Conservation (phyloP, 2,797 vertebrate genomes). For the Hirundo rustica region DNA sequence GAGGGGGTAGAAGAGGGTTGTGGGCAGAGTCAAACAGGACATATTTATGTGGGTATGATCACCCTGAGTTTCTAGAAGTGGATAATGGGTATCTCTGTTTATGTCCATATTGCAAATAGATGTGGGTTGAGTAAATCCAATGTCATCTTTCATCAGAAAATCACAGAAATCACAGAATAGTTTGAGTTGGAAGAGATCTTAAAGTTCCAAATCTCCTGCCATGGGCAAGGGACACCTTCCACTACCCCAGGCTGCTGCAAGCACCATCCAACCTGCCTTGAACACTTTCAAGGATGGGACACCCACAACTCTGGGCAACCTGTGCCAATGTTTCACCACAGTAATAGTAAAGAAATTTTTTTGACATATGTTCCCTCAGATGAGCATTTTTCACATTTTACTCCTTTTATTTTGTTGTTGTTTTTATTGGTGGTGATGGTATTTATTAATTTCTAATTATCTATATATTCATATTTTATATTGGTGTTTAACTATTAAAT, state of each 20-base stretch:
- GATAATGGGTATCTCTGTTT: accelerated
- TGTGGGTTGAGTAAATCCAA: neutral
- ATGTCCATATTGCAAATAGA: neutral
- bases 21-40: neutral
- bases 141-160: neutral
- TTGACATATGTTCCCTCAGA: neutral
- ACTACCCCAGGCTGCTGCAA: accelerated
- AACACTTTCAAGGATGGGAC: neutral
- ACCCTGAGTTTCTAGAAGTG: neutral
- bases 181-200: neutral
- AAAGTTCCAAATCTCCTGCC: neutral
- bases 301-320: neutral
- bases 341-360: neutral
- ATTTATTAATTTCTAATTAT: neutral
- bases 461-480: neutral
- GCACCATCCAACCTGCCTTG: neutral
- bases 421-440: neutral
- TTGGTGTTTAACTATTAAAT: neutral
- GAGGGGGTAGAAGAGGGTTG: neutral
- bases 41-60: neutral
- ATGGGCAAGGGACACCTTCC: neutral
- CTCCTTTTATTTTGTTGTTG: neutral
- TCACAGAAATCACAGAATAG: neutral
- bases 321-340: no score
- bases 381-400: neutral